Conservation (phyloP, 2,797 vertebrate genomes). For the Mycteria americana region DNA sequence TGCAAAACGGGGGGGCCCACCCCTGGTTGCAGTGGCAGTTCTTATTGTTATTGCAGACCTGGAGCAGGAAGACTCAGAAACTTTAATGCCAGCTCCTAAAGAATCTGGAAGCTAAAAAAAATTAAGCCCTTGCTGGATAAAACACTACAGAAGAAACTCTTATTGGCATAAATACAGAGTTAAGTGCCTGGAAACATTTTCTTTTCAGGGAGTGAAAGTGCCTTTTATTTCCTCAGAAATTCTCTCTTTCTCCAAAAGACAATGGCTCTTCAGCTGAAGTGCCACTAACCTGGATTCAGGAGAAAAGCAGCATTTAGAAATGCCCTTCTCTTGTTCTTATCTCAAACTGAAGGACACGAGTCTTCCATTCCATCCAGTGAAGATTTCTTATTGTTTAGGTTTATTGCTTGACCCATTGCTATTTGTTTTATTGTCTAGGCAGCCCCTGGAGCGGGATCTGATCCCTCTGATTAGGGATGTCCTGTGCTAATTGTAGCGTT, state of each 20-base stretch:
- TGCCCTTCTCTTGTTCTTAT: not conserved
- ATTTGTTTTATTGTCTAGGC: not conserved
- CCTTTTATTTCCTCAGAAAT: not conserved
- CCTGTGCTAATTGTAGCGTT: not conserved
- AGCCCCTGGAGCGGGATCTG: not conserved
- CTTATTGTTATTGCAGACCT: constrained; percentile 85
- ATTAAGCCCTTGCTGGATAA: not conserved
- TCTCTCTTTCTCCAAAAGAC: not conserved
- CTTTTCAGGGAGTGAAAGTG: not conserved
- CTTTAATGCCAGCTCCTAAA: not conserved
- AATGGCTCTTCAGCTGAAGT: not conserved
- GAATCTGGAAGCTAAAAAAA: not conserved
- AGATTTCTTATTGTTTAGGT: not conserved
- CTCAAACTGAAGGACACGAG: not conserved
- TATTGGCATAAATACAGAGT: not conserved
- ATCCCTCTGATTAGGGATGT: not conserved
- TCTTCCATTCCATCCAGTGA: not conserved
- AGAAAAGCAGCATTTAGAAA: not conserved
- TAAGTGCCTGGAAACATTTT: not conserved
- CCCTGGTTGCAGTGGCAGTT: constrained; percentile 92
- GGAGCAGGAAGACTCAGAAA: not conserved
- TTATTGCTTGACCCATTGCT: not conserved
- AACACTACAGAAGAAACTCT: not conserved
- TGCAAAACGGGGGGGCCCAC: constrained; percentile 91
- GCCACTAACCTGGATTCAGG: not conserved